phyloP scores from a whole-genome alignment of 30 jellyfish, hydroid and myxozoan genomes.

The Nemopilema nomurai region DNA sequence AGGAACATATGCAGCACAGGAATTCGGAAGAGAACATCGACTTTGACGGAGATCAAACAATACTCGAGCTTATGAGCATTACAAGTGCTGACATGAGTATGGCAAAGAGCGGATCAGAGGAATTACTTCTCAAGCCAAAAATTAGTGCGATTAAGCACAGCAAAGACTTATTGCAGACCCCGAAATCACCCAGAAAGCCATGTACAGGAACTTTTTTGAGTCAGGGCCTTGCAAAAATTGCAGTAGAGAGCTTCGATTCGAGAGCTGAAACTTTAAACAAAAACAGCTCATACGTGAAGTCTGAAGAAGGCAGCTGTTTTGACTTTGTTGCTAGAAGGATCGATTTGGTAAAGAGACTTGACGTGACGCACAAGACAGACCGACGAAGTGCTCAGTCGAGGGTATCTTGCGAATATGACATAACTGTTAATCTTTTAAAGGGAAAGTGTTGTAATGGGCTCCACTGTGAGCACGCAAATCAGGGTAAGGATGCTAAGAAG shows the following conservation, averaged over 20 bases:
- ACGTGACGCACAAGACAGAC: neutral
- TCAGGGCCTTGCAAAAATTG: neutral
- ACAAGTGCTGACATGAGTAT: neutral
- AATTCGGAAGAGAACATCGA: neutral
- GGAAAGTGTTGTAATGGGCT: neutral
- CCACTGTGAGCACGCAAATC: neutral
- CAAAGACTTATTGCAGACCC: neutral
- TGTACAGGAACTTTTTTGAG: neutral
- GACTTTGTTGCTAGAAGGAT: constrained; percentile 35
- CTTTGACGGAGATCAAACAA: neutral
- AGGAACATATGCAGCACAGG: neutral
- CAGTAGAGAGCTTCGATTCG: neutral
- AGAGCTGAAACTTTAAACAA: neutral
- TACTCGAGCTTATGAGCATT: neutral
- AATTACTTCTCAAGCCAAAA: neutral
- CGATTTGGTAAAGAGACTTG: constrained; percentile 30
- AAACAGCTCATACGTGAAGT: neutral
- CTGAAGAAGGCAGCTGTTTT: neutral
- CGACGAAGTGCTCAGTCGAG: neutral
- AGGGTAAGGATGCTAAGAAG: neutral
- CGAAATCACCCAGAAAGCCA: neutral
- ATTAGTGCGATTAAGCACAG: neutral
- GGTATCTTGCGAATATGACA: constrained; percentile 21
- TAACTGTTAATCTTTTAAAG: constrained; percentile 33
- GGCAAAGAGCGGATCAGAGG: neutral